These are phyloP conservation scores for Exaiptasia diaphana DNA, from an alignment of 64 coral and sea anemone genomes.

Conservation along the genomic window DNA sequence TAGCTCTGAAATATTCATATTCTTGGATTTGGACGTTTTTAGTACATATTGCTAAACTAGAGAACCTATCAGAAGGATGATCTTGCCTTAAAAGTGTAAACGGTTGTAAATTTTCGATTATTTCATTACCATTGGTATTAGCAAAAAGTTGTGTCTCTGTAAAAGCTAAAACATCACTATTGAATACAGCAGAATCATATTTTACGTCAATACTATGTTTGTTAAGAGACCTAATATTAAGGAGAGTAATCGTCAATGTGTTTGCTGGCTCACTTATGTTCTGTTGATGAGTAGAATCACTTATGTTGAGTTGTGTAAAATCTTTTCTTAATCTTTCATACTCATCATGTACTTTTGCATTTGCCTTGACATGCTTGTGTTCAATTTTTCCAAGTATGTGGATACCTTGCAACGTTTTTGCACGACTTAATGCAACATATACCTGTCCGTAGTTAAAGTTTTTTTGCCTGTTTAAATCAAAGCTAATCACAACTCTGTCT, in stretches of 20 bases:
- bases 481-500: not conserved
- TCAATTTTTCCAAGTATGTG: slow-evolving; percentile 39
- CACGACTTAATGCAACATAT: slow-evolving; percentile 46
- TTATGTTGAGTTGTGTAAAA: not conserved
- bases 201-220: slow-evolving; percentile 30
- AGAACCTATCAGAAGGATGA: slow-evolving; percentile 48
- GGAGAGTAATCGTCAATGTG: not conserved
- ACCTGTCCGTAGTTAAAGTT: slow-evolving; percentile 28
- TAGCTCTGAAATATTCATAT: slow-evolving; percentile 22
- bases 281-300: not conserved
- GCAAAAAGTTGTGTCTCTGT: not conserved
- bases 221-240: not conserved
- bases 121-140: slow-evolving; percentile 11
- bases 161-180: slow-evolving; percentile 6
- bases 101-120: slow-evolving; percentile 17
- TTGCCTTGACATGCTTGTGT: slow-evolving; percentile 27
- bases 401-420: slow-evolving; percentile 1
- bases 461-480: slow-evolving; percentile 5
- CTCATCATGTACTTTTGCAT: slow-evolving; percentile 40
- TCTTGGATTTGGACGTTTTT: slow-evolving; percentile 12
- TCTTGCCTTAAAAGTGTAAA: slow-evolving; percentile 33
- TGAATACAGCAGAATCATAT: not conserved
- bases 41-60: slow-evolving; percentile 56
- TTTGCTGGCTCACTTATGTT: not conserved
- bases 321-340: slow-evolving; percentile 17